Base-by-base conservation (phyloP, 2,888 invertebrate genomes). In the Cantharis lateralis region DNA sequence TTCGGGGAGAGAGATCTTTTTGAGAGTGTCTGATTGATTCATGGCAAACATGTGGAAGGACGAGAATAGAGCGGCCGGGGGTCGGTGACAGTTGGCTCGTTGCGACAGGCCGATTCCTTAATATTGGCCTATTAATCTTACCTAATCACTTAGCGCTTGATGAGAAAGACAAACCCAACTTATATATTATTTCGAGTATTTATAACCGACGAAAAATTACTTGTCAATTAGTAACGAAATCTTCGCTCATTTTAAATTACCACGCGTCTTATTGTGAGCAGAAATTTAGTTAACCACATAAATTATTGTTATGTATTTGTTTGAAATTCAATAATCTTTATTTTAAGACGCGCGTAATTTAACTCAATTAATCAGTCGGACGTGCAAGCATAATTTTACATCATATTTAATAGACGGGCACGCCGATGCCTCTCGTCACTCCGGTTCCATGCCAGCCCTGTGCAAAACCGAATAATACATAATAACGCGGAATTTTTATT, bases 41-140 rank as follows among this genome's bases (percentile, higher is more conserved):
- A 87, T 87, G 82, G 85, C 84, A 80, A 84, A 86, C 87, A 87
- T 86, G 86, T 87, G 87, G 86, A 84, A 82, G 80, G 80, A 82
- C 82, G 77, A 80, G 80, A 82, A 78, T 81, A 82, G 81, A 82
- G 79, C 81, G 81, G 72, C 77, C 78, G 75, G 71, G 63, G 76
- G 80, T 73, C 76, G 78, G 80, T 79, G 81, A 80, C 80, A 81
- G 82, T 81, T 82, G 83, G 82, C 81, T 78, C 80, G 73, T 71
- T 77, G 77, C 78, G 79, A 78, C 79, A 76, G 68, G 73, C 75
- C 79, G 80, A 82, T 82, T 83, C 82, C 48, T 82, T 82, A 82
- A 82, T 82, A 82, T 82, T 81, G 76, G 77, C 80, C 82, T 81
- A 83, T 83, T 83, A 82, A 83, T 83, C 82, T 83, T 74, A 76